Evolutionary conservation across 2,888 invertebrate genomes (phyloP).

Genomic region (Eupithecia exiguata): DNA sequence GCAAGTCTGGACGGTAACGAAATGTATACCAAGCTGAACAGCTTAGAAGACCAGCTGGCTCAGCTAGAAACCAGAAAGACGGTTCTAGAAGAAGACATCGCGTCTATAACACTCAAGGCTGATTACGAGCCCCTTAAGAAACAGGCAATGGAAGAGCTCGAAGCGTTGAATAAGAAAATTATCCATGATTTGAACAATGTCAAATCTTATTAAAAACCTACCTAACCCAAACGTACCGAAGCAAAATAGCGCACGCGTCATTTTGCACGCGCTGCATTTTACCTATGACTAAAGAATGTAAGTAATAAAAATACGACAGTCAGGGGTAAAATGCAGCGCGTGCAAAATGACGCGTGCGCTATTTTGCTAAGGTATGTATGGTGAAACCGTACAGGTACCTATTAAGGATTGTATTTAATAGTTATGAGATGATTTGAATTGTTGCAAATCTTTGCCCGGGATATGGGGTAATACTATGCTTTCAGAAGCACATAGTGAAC

Average conservation of each 20-base stretch:
- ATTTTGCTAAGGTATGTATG: too few species aligned
- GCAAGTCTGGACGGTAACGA: conserved; percentile 87
- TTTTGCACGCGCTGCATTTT: too few species aligned
- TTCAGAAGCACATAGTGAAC: neutral
- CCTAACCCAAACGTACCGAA: too few species aligned
- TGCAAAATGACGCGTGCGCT: too few species aligned
- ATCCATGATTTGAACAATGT: conserved; percentile 71
- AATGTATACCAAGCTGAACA: conserved; percentile 87
- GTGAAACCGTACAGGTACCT: too few species aligned
- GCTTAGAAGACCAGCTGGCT: conserved; percentile 87
- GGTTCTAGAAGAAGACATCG: conserved; percentile 86
- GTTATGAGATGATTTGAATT: neutral
- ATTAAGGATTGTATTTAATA: neutral
- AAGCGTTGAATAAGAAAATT: conserved; percentile 83
- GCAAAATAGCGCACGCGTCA: too few species aligned
- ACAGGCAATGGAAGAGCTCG: conserved; percentile 82
- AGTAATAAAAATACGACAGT: too few species aligned
- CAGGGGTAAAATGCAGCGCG: too few species aligned
- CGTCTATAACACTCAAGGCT: conserved; percentile 86
- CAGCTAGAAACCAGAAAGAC: conserved; percentile 87
- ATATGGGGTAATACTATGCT: neutral
- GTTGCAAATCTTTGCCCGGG: neutral
- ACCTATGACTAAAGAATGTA: too few species aligned
- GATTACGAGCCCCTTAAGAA: conserved; percentile 86
- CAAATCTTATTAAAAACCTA: conserved; percentile 61